A percentile compares a stretch with the other conserved stretches of the same genome.
These are phyloP conservation scores for Zaprionus lachaisei DNA, from an alignment of 1,140 invertebrate species.

Conservation along the genomic window DNA sequence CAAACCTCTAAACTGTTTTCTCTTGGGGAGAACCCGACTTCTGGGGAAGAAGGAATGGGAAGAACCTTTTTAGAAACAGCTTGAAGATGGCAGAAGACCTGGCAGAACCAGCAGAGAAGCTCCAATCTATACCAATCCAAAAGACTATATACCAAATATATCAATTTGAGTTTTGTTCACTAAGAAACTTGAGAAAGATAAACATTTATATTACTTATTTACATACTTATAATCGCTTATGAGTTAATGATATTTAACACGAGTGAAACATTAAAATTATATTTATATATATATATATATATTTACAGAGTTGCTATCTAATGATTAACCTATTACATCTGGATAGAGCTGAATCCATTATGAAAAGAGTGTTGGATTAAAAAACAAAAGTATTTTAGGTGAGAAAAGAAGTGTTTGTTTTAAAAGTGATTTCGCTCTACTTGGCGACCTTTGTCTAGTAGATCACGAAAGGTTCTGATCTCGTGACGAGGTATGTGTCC, in stretches of 20 bases:
- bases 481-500: conserved; percentile 73
- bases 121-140: background rate
- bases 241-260: no score
- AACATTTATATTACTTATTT: no score
- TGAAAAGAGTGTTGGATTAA: no score
- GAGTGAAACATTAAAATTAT: no score
- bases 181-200: no score
- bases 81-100: background rate
- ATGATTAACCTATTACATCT: background rate
- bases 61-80: background rate
- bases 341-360: no score
- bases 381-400: background rate
- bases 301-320: background rate
- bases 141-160: no score
- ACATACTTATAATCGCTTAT: no score
- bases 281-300: no score
- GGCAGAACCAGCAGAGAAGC: background rate
- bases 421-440: conserved; percentile 57
- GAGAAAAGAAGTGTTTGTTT: background rate
- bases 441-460: conserved; percentile 65
- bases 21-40: no score
- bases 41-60: no score
- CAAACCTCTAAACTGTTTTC: conserved; percentile 3
- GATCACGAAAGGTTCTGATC: conserved; percentile 66
- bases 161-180: no score